Percentiles rank a stretch among this genome's conserved stretches.
Evolutionary conservation across 2,888 invertebrate species (phyloP).

Genomic region (Nasonia oneida): DNA sequence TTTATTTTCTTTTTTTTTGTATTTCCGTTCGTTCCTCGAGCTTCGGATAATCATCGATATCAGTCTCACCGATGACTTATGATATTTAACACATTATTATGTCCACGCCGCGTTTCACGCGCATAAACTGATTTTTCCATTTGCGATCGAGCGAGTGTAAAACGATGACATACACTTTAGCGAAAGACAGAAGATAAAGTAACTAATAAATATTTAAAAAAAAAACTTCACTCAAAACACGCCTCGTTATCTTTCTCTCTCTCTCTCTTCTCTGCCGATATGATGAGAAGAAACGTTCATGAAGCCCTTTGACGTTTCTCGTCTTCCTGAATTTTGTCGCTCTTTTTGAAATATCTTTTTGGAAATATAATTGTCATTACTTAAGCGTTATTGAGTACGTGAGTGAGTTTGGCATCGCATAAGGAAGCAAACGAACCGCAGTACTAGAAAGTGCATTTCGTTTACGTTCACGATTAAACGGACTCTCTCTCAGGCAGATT

Average conservation of each 20-base stretch:
- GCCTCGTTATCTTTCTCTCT: slow-evolving; percentile 41
- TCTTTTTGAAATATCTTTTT: slow-evolving; percentile 56
- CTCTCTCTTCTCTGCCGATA: slow-evolving; percentile 18
- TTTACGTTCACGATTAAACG: slow-evolving; percentile 28
- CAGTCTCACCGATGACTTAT: background rate
- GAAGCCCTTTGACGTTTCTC: slow-evolving; percentile 56
- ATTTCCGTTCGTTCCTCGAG: background rate
- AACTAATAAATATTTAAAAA: background rate
- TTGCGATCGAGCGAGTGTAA: background rate
- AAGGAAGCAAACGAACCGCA: slow-evolving; percentile 13
- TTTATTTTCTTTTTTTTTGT: background rate
- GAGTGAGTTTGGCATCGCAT: slow-evolving; percentile 38
- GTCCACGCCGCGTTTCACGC: background rate
- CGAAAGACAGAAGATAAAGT: background rate
- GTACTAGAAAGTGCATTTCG: slow-evolving; percentile 51
- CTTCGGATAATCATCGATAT: background rate
- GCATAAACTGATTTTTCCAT: background rate
- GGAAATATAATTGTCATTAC: slow-evolving; percentile 48
- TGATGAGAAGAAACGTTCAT: slow-evolving; percentile 45
- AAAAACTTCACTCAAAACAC: background rate
- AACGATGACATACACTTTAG: background rate
- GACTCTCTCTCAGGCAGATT: slow-evolving; percentile 44
- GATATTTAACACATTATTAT: background rate
- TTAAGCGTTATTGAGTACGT: slow-evolving; percentile 45
- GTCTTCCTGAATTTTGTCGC: slow-evolving; percentile 63